These are phyloP conservation scores for Lasioglossum leucozonium DNA, from an alignment of 2,888 invertebrate genomes.

Conservation along the genomic window DNA sequence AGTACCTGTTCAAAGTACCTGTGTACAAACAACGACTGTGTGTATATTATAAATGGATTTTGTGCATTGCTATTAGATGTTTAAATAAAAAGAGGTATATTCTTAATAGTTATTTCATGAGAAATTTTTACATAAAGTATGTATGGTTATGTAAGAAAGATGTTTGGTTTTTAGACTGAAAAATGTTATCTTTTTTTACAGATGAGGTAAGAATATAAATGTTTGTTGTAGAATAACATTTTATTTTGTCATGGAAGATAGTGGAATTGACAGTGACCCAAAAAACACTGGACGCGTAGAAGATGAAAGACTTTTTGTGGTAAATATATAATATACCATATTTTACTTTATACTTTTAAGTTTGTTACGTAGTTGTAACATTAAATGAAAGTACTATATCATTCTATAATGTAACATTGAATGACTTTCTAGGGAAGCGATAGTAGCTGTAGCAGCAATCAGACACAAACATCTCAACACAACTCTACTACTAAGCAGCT, in stretches of 20 bases:
- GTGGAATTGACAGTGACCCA: conserved; percentile 85
- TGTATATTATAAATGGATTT: conserved; percentile 23
- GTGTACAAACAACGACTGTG: conserved; percentile 29
- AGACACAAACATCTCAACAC: conserved; percentile 76
- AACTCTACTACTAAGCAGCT: conserved; percentile 81
- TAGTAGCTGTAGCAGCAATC: conserved; percentile 81
- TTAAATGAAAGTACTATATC: neutral
- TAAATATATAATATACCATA: conserved; percentile 57
- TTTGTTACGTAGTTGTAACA: neutral
- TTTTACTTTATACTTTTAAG: neutral
- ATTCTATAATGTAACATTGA: conserved; percentile 12
- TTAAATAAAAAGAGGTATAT: conserved; percentile 38
- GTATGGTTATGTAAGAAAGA: conserved; percentile 14
- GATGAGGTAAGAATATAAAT: conserved; percentile 53
- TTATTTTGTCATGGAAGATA: conserved; percentile 82
- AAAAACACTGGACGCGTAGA: conserved; percentile 80
- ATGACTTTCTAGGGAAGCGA: conserved; percentile 81
- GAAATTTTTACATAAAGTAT: conserved; percentile 8
- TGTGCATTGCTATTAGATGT: conserved; percentile 31
- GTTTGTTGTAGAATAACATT: conserved; percentile 42
- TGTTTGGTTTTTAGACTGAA: neutral
- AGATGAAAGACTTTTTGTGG: conserved; percentile 82
- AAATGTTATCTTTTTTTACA: conserved; percentile 39
- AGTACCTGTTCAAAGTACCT: conserved; percentile 34
- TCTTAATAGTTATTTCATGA: neutral